Percentiles rank a stretch among this genome's conserved stretches.
These are phyloP conservation scores for Aegithalos caudatus DNA, from an alignment of 2,113 vertebrate species.

Conservation along the genomic window DNA sequence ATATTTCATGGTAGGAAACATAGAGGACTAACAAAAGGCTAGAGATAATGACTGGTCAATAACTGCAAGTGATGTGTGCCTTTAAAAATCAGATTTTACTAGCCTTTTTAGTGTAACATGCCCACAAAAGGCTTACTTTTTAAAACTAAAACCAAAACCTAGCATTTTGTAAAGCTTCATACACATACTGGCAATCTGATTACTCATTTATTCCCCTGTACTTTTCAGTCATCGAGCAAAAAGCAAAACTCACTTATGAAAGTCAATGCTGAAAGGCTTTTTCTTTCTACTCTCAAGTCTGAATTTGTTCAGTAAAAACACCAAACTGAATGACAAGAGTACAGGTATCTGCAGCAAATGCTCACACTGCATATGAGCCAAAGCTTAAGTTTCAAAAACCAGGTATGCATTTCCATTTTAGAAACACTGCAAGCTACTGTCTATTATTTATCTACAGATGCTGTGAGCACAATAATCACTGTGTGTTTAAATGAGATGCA, in stretches of 20 bases:
- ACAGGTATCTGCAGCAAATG: not conserved
- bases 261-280: not conserved
- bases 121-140: not conserved
- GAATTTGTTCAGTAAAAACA: not conserved
- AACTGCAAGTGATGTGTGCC: not conserved
- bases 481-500: not conserved
- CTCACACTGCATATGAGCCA: not conserved
- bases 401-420: not conserved
- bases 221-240: not conserved
- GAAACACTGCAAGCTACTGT: not conserved
- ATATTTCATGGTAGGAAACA: not conserved
- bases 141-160: not conserved
- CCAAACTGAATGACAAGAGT: not conserved
- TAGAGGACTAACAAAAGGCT: not conserved
- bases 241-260: not conserved
- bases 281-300: not conserved
- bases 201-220: not conserved
- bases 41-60: not conserved
- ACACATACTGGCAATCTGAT: not conserved
- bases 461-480: not conserved
- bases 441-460: not conserved
- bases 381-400: not conserved
- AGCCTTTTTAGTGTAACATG: not conserved
- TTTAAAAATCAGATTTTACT: not conserved
- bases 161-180: not conserved